These are phyloP conservation scores for Solea senegalensis DNA, from an alignment of 2,113 vertebrate genomes.

Conservation along the genomic window DNA sequence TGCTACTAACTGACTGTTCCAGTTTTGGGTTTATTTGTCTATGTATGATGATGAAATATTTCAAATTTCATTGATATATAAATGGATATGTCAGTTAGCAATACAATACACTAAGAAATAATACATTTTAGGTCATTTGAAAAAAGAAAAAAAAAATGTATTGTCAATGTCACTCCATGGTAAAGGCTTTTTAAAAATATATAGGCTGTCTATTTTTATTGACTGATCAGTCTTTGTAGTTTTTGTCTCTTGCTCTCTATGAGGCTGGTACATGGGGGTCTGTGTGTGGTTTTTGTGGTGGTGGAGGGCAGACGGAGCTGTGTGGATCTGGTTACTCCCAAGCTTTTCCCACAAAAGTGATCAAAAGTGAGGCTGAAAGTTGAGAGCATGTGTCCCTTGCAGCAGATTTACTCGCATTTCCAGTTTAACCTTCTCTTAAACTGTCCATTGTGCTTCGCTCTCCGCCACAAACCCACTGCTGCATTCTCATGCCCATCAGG, in stretches of 20 bases:
- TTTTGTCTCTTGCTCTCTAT: not conserved
- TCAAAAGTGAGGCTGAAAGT: slow-evolving; percentile 80
- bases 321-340: slow-evolving; percentile 80
- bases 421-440: slow-evolving; percentile 84
- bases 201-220: slow-evolving; percentile 52
- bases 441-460: slow-evolving; percentile 80
- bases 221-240: slow-evolving; percentile 44
- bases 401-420: slow-evolving; percentile 84
- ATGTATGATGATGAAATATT: no score
- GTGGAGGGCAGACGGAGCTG: slow-evolving; percentile 36
- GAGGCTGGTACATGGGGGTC: not conserved
- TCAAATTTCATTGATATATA: no score
- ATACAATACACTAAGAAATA: no score
- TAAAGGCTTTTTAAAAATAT: not conserved
- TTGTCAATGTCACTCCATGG: no score
- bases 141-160: no score
- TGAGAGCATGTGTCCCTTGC: slow-evolving; percentile 81
- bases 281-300: slow-evolving; percentile 30
- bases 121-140: no score
- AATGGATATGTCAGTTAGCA: no score
- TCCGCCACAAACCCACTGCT: slow-evolving; percentile 78
- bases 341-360: slow-evolving; percentile 85
- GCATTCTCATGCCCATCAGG: slow-evolving; percentile 83
- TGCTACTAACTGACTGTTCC: no score
- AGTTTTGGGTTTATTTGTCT: no score